phyloP scores from a whole-genome alignment of 2,113 vertebrate species.

The Todiramphus saurophagus region DNA sequence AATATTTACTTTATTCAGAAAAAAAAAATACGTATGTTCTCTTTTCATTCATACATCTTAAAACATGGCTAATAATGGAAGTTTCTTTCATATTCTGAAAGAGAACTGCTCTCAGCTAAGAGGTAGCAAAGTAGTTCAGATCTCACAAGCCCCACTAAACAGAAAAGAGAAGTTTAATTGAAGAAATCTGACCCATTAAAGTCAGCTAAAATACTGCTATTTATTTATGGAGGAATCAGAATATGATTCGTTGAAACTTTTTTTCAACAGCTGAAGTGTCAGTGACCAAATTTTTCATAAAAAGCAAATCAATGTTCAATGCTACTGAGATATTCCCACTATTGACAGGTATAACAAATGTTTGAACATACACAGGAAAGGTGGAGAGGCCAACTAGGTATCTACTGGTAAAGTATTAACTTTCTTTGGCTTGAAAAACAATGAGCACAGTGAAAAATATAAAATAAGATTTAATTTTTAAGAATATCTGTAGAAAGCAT shows the following conservation, averaged over 20 bases:
- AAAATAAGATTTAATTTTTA: neutral
- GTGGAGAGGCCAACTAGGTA: neutral
- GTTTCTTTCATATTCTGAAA: neutral
- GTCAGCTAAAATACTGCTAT: neutral
- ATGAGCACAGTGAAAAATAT: neutral
- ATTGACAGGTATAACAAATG: neutral
- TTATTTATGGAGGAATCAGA: neutral
- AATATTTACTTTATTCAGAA: neutral
- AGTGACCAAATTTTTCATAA: neutral
- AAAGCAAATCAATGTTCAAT: neutral
- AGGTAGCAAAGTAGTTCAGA: neutral
- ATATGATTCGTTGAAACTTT: neutral
- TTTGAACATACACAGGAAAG: neutral
- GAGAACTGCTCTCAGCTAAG: neutral
- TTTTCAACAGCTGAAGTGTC: neutral
- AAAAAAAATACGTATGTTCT: neutral
- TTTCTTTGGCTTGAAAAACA: neutral
- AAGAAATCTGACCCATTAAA: neutral
- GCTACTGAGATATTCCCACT: neutral
- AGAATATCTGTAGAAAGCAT: neutral
- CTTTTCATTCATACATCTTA: neutral
- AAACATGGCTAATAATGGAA: neutral
- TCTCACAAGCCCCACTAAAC: neutral
- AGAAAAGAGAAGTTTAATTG: neutral
- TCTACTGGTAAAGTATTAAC: neutral